phyloP scores from a whole-genome alignment of 2,888 invertebrate genomes.

The Ophion ellenae region DNA sequence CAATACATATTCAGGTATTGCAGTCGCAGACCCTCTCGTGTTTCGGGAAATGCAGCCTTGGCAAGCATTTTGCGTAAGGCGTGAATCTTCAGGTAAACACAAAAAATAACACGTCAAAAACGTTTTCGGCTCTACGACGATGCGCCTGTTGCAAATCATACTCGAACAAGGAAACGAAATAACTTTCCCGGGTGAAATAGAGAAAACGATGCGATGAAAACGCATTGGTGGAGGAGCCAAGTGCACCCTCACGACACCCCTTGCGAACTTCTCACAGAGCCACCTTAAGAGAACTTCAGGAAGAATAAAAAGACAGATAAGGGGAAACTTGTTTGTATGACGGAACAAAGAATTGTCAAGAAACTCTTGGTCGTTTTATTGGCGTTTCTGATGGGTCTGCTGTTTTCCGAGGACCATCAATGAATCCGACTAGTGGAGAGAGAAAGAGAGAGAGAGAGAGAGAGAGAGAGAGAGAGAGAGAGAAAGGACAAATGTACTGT shows the following conservation, averaged over 20 bases:
- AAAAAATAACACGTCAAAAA: constrained; percentile 3
- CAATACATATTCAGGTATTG: constrained; percentile 70
- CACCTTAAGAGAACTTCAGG: constrained; percentile 15
- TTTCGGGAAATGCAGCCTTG: constrained; percentile 35
- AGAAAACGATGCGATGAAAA: constrained; percentile 16
- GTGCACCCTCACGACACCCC: constrained; percentile 49
- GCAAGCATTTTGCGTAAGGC: background rate
- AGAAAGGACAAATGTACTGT: background rate
- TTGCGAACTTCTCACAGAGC: constrained; percentile 44
- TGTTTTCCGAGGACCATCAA: constrained; percentile 43
- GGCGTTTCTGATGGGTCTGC: constrained; percentile 36
- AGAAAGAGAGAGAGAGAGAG: background rate
- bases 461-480: background rate
- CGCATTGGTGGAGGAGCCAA: constrained; percentile 36
- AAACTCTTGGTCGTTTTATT: constrained; percentile 13
- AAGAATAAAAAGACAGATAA: constrained; percentile 14
- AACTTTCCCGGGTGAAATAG: constrained; percentile 17
- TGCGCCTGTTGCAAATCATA: constrained; percentile 24
- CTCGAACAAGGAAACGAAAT: constrained; percentile 8
- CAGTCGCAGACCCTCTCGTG: constrained; percentile 44
- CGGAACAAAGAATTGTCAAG: constrained; percentile 20
- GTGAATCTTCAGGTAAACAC: constrained; percentile 8
- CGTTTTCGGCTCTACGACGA: constrained; percentile 1
- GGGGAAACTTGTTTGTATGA: constrained; percentile 40
- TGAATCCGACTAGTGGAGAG: constrained; percentile 10